A percentile compares a stretch with the other conserved stretches of the same genome.
phyloP scores from a whole-genome alignment of 2,113 vertebrate species.

The Anhinga rufa region DNA sequence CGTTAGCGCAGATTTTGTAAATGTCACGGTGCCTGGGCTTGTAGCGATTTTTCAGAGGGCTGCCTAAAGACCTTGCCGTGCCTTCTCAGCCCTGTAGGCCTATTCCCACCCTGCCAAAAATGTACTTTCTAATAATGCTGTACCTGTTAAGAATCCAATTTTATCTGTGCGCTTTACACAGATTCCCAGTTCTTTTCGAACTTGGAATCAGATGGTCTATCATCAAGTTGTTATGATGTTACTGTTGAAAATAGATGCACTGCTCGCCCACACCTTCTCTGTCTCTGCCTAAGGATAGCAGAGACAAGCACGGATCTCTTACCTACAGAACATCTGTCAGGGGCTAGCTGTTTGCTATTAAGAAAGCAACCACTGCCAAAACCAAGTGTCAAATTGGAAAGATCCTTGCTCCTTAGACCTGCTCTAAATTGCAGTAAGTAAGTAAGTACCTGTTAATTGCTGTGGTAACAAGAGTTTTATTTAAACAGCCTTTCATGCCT shows the following conservation, averaged over 20 bases:
- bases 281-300: background rate
- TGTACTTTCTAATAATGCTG: background rate
- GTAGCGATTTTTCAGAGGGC: background rate
- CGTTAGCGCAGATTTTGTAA: background rate
- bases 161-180: background rate
- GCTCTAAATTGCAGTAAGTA: background rate
- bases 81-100: background rate
- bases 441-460: background rate
- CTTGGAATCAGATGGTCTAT: background rate
- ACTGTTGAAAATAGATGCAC: background rate
- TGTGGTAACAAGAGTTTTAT: constrained; percentile 38
- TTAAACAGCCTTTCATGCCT: background rate
- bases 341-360: background rate
- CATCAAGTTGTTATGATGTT: background rate
- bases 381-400: background rate
- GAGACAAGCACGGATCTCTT: background rate
- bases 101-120: background rate
- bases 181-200: background rate
- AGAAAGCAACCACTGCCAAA: background rate
- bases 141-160: background rate
- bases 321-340: background rate
- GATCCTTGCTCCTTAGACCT: background rate
- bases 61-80: background rate
- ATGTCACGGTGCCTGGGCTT: background rate
- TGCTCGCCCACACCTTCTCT: background rate